Conservation (phyloP, 1,140 invertebrate genomes). For the Drosophila parvula region DNA sequence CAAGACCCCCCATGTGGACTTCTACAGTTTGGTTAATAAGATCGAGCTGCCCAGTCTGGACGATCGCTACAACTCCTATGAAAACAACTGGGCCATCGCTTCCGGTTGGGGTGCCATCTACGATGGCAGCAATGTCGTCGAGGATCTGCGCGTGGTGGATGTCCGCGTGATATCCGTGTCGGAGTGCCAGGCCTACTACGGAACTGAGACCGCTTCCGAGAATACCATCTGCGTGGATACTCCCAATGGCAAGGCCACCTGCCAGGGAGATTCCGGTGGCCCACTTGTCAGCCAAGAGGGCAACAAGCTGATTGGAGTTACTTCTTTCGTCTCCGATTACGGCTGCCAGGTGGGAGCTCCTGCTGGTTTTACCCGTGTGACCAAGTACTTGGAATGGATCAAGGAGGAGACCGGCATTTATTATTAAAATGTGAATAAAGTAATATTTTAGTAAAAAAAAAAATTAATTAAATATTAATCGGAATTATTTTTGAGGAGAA, state of each 20-base stretch:
- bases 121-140: constrained; percentile 52
- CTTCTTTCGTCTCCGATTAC: constrained; percentile 84
- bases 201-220: constrained; percentile 39
- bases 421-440: not conserved
- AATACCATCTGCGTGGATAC: constrained; percentile 52
- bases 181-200: constrained; percentile 44
- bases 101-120: constrained; percentile 61
- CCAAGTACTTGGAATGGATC: constrained; percentile 85
- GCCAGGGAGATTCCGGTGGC: constrained; percentile 65
- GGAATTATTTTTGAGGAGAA: too few relatives aligned
- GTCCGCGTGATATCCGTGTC: constrained; percentile 30
- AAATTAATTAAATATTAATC: too few relatives aligned
- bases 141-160: constrained; percentile 35
- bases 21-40: constrained; percentile 51
- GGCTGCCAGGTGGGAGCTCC: constrained; percentile 86
- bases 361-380: constrained; percentile 86
- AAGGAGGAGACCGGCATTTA: constrained; percentile 84
- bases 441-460: not conserved
- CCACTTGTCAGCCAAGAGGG: constrained; percentile 54
- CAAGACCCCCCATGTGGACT: constrained; percentile 52
- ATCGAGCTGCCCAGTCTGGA: constrained; percentile 56
- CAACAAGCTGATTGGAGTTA: constrained; percentile 84
- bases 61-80: constrained; percentile 49
- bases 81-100: constrained; percentile 41
- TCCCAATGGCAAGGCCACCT: constrained; percentile 57